A percentile compares a stretch with the other conserved stretches of the same genome.
phyloP scores from a whole-genome alignment of 2,113 vertebrate genomes.

The Hypanus sabinus region DNA sequence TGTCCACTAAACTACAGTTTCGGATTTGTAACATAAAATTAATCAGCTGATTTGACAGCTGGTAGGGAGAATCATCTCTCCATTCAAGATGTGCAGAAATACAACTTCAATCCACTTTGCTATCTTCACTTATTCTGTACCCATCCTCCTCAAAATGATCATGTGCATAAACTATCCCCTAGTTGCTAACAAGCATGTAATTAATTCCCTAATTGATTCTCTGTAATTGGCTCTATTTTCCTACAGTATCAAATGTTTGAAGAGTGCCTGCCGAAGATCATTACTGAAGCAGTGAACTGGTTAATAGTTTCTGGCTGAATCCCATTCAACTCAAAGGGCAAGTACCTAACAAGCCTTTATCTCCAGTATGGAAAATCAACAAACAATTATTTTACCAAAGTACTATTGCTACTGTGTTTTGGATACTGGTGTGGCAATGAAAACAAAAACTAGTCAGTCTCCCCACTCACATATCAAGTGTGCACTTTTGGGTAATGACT shows the following conservation, averaged over 20 bases:
- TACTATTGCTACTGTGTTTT: not conserved
- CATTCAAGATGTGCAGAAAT: not conserved
- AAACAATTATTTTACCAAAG: not conserved
- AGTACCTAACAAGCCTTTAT: not conserved
- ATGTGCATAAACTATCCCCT: not conserved
- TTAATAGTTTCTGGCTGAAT: constrained; percentile 4
- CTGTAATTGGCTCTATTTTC: constrained; percentile 4
- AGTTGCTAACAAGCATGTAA: not conserved
- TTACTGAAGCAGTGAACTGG: not conserved
- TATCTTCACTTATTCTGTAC: not conserved
- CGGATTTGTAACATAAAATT: not conserved
- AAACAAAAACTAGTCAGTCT: not conserved
- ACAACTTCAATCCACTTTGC: not conserved
- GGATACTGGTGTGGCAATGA: not conserved
- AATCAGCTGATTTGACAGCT: not conserved
- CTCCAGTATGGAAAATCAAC: not conserved
- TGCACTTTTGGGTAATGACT: not conserved
- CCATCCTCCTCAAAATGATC: not conserved
- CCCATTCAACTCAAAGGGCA: not conserved
- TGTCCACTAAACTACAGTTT: not conserved
- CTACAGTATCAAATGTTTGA: not conserved
- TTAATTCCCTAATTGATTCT: constrained; percentile 18
- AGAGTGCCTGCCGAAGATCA: not conserved
- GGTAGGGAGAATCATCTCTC: not conserved
- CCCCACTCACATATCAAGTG: not conserved